A percentile compares a stretch with the other conserved stretches of the same genome.
Conservation (phyloP, 2,797 vertebrate genomes). For the Rhinophrynus dorsalis region DNA sequence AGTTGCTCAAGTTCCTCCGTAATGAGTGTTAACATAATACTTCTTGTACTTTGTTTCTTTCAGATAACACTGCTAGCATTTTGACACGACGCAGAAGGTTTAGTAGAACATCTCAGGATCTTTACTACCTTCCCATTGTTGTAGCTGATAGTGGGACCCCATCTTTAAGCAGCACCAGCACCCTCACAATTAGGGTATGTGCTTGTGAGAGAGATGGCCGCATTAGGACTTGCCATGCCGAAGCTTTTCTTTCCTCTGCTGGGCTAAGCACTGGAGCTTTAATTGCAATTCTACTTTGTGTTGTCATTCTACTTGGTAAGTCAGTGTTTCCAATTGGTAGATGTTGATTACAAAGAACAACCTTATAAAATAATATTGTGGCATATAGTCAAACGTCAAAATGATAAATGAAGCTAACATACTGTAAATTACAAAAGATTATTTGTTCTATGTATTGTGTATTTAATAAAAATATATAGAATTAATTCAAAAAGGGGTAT, state of each 20-base stretch:
- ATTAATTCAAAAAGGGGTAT: too few species aligned
- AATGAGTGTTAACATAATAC: too few species aligned
- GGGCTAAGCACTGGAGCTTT: constrained; percentile 96
- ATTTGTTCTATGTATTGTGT: too few species aligned
- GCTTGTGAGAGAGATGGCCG: constrained; percentile 85
- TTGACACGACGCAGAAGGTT: constrained; percentile 83
- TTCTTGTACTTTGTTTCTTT: constrained; percentile 39
- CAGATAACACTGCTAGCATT: constrained; percentile 93
- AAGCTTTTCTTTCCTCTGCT: constrained; percentile 91
- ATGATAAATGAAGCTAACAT: not conserved
- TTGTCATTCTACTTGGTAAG: constrained; percentile 95
- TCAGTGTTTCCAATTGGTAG: too few species aligned
- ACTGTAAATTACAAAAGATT: not conserved
- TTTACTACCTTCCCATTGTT: constrained; percentile 86
- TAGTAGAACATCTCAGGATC: constrained; percentile 86
- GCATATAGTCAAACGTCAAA: not conserved
- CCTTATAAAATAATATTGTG: not conserved
- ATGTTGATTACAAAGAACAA: too few species aligned
- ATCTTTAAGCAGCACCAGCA: constrained; percentile 88
- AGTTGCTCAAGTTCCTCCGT: too few species aligned
- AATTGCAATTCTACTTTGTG: constrained; percentile 94
- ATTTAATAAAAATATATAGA: too few species aligned
- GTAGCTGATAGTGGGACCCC: constrained; percentile 91
- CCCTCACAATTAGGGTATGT: constrained; percentile 90
- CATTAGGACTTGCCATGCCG: constrained; percentile 83